A percentile compares a stretch with the other conserved stretches of the same genome.
These are phyloP conservation scores for Colaptes auratus DNA, from an alignment of 2,113 vertebrate species.

Conservation along the genomic window DNA sequence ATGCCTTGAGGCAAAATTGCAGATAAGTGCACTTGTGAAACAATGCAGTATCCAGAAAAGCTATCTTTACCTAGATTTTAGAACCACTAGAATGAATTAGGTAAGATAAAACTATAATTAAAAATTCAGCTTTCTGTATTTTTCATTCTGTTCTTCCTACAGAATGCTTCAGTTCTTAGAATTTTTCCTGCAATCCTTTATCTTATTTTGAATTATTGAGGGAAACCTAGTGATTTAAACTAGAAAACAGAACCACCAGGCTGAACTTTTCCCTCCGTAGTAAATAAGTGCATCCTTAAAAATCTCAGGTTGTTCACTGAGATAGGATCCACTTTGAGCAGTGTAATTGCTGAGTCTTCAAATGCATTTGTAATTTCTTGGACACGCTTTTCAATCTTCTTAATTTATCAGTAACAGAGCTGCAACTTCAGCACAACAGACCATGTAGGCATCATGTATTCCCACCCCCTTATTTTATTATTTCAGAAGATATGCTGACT, in stretches of 20 bases:
- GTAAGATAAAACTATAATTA: not conserved
- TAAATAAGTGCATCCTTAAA: not conserved
- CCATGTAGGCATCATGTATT: not conserved
- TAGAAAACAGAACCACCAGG: not conserved
- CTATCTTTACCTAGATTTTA: not conserved
- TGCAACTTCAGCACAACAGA: not conserved
- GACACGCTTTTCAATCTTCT: not conserved
- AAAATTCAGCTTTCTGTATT: not conserved
- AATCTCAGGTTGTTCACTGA: not conserved
- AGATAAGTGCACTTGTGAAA: not conserved
- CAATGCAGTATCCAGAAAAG: not conserved
- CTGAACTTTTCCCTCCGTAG: not conserved
- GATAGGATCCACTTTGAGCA: not conserved
- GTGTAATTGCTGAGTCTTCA: not conserved
- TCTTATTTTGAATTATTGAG: not conserved
- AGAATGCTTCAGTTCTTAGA: not conserved
- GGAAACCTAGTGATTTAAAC: not conserved
- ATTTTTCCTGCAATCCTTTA: not conserved
- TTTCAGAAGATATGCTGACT: not conserved
- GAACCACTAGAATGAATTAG: not conserved
- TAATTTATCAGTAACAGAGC: not conserved
- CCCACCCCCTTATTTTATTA: not conserved
- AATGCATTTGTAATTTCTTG: not conserved
- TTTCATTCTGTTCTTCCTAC: not conserved
- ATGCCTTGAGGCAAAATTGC: not conserved